Base-by-base conservation (phyloP, 2,888 invertebrate species). In the Alcis repandata region DNA sequence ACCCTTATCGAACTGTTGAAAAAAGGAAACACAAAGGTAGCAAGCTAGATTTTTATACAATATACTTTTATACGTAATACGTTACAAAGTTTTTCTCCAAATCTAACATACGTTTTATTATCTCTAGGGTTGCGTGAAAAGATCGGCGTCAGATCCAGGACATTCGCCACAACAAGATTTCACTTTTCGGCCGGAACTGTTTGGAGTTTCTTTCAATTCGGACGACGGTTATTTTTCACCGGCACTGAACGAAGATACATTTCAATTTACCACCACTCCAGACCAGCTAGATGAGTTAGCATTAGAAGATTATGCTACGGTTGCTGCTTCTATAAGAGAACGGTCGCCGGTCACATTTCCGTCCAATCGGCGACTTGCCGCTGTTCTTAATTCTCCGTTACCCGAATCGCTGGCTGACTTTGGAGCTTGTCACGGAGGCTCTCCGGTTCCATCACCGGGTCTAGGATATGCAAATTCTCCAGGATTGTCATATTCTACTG, bases 401-500 rank as follows among this genome's bases (percentile, higher is more conserved):
- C 97, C 97, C 1, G 97, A 97, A 88, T 96, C 96, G 65, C 86
- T 96, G 74, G 97, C 97, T 20, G 97, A 97, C 86, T 97, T 97
- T 86, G 96, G 97, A 78, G 96, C 97, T 67, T 97, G 97, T 84
- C 97, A 96, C 87, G 94, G 95, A 40, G 93, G 92, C 13, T 91
- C 92, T 17, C 91, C 92, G 4, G 90, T 91, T 2, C 86, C 87
- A 4, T 93, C 93, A 67, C 96, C 96, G 9, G 90, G 92, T 9
- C 88, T 93, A n/a, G 87, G 87, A 9, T 92, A 92, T 46, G 74
- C 89, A 0, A 90, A 87, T 75, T 92, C 92, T 19, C 96, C 96
- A 4, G 96, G 96, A 54, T 95, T 97, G 8, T 93, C 97, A 4
- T 98, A 98, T 85, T 97, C 97, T 0, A 97, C 97, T 51, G 92